Base-by-base conservation (phyloP, 2,888 invertebrate genomes). In the Agrilus mali region DNA sequence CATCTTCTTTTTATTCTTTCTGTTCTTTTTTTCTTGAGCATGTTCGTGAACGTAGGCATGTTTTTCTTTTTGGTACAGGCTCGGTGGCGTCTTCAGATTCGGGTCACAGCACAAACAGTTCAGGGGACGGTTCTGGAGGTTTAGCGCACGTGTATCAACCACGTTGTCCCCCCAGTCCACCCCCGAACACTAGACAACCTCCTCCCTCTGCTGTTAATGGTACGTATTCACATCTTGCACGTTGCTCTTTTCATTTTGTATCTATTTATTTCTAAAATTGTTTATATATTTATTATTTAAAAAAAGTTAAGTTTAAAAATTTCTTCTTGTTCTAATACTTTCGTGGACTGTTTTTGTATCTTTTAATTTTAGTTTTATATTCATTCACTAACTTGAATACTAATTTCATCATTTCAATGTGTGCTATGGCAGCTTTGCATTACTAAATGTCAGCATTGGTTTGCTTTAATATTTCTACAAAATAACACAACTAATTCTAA, bases 31-130 rank as follows among this genome's bases (percentile, higher is more conserved):
- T 44, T 50, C 52, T 52, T 52, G 51, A 52, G 55, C 55, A 54
- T 50, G 53, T 47, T 38, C 52, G 45, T 56, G 53, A 54, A 53
- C 52, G 55, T 47, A 39, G 44, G 60, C 60, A 60, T 60, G 59
- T 55, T 56, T 55, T 40, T 37, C 35, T 46, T 33, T 43, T 50
- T 53, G 48, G 55, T 50, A 58, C 65, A 77, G 87, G 87, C 66
- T 89, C 92, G 56, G 86, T 88, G 60, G 89, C 90, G 56, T 92
- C 92, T 59, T 90, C 88, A 68, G 92, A 88, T 71, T 87, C 87
- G 61, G 88, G 88, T 59, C 87, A 87, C 70, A 86, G 86, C 58
- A 86, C 86, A 56, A 74, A 75, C 61, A 75, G 75, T 56, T 75
- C 74, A 57, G 72, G 75, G 66, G 75, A 75, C 50, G 70, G 68